Conservation (phyloP, 2,888 invertebrate species). For the Mellilla xanthometata region DNA sequence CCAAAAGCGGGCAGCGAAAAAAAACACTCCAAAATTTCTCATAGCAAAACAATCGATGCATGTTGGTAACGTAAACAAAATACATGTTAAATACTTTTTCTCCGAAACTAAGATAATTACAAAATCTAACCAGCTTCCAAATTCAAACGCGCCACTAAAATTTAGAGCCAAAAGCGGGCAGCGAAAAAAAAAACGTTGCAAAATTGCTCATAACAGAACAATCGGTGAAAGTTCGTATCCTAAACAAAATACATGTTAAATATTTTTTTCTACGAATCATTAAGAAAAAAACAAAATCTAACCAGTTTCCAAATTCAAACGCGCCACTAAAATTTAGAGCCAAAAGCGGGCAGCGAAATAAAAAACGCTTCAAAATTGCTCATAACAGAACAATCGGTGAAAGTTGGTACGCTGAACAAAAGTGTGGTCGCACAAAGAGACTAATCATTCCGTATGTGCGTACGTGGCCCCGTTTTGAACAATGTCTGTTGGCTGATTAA, state of each 20-base stretch:
- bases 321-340: conserved; percentile 13
- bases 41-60: conserved; percentile 44
- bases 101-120: too few relatives aligned
- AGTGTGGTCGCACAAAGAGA: conserved; percentile 61
- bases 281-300: too few relatives aligned
- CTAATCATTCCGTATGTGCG: conserved; percentile 73
- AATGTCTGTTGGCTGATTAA: conserved; percentile 79
- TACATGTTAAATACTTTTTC: too few relatives aligned
- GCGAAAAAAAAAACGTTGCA: conserved; percentile 31
- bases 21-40: conserved; percentile 41
- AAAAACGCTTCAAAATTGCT: conserved; percentile 38
- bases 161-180: conserved; percentile 8
- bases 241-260: too few relatives aligned
- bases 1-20: conserved; percentile 21
- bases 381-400: conserved; percentile 45
- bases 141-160: background rate
- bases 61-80: conserved; percentile 54
- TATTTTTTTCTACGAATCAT: too few relatives aligned
- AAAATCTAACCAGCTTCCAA: too few relatives aligned
- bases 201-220: conserved; percentile 46
- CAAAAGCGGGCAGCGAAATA: conserved; percentile 25
- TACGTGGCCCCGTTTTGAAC: conserved; percentile 78
- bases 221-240: conserved; percentile 41
- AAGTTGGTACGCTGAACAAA: conserved; percentile 52
- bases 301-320: background rate